Percentiles rank a stretch among this genome's conserved stretches.
phyloP scores from a whole-genome alignment of 2,113 vertebrate species.

The Actinemys pallida region DNA sequence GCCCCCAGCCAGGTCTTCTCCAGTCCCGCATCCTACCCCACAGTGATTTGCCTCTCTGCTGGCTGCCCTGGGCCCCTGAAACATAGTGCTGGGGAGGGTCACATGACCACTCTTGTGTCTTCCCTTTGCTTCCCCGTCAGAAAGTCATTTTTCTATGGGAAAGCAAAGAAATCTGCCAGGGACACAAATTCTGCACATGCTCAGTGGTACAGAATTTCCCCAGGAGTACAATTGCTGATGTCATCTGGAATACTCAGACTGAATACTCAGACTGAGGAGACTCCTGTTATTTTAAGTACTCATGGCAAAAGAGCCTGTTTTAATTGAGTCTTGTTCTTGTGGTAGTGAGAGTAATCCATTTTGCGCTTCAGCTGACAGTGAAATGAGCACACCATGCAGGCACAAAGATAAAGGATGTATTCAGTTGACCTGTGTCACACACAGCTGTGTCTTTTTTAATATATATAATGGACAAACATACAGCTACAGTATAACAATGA shows the following conservation, averaged over 20 bases:
- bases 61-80: too few relatives aligned
- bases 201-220: neutral
- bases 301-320: neutral
- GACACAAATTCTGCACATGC: too few relatives aligned
- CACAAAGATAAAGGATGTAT: neutral
- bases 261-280: neutral
- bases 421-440: neutral
- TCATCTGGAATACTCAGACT: neutral
- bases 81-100: too few relatives aligned
- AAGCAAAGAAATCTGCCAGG: too few relatives aligned
- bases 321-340: neutral
- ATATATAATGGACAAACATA: neutral
- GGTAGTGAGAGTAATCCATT: rapidly evolving
- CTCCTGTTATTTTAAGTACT: neutral
- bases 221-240: rapidly evolving
- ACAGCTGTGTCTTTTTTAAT: neutral
- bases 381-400: neutral
- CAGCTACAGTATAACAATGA: neutral
- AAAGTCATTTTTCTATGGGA: too few relatives aligned
- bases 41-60: too few relatives aligned
- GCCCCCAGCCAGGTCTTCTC: too few relatives aligned
- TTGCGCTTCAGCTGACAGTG: neutral
- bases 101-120: too few relatives aligned
- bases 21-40: too few relatives aligned
- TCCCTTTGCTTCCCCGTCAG: too few relatives aligned